Base-by-base conservation (phyloP, 2,797 vertebrate genomes). In the Chaetophractus vellerosus region DNA sequence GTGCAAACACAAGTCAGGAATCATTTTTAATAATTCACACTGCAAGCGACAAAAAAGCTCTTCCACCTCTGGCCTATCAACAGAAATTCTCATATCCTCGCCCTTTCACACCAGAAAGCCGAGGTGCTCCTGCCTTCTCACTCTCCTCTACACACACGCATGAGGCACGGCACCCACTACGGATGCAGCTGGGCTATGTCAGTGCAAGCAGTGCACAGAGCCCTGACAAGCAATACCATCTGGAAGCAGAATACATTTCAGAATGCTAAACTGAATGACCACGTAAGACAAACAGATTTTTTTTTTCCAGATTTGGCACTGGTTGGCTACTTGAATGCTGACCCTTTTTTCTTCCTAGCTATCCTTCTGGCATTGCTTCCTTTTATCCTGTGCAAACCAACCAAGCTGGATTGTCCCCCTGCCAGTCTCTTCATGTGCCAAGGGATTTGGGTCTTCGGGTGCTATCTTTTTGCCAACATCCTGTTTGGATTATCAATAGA, bases 251-350 rank as follows among this genome's bases (percentile, higher is more conserved):
- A 14, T 4, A 9, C 19, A 19, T 0, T 26, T 61, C 68, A 18
- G 11, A 6, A 6, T 1, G 72, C 8, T 24, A 9, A 23, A 2
- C 0, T 7, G 11, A 11, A 8, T 0, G 1, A 21, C 41, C 33
- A 61, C 26, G 5, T 3, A 75, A 38, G 48, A 55, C 3, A 9
- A 23, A 23, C 0, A 16, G 33, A n/a, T 61, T 69, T 82, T 7
- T 15, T 52, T 55, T 52, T 55, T 55, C 19, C 55, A 55, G 55
- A 55, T 55, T 55, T 55, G 55, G 55, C 48, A 19, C 6, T 2
- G 4, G 68, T 9, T 28, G 36, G 8, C 33, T 15, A 18, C 31
- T 55, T 23, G 36, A 55, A 50, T 6, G 3, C 68, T 0, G 3
- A 16, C 2, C 23, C 31, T 61, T 64, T 16, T 48, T 31, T 91